Evolutionary conservation across 2,888 invertebrate species (phyloP).

Genomic region (Theretra japonica): DNA sequence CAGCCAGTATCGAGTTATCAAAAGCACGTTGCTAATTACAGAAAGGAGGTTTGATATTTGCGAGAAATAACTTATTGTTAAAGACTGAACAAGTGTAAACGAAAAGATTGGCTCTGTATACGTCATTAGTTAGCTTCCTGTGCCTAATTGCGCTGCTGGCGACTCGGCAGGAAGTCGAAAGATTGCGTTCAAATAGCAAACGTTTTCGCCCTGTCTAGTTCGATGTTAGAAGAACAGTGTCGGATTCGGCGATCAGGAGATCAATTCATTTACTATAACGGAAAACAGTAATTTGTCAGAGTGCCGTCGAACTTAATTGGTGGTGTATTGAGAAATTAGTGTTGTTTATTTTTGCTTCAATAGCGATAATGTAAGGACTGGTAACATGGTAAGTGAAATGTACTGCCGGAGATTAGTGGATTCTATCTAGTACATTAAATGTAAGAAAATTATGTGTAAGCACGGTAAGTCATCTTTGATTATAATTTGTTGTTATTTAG

Average conservation of each 20-base stretch:
- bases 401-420: too few relatives aligned
- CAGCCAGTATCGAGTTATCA: not conserved
- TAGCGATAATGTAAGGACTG: not conserved
- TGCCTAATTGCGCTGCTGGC: slow-evolving; percentile 77
- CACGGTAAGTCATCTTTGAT: too few relatives aligned
- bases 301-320: not conserved
- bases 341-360: not conserved
- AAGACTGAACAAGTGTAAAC: slow-evolving; percentile 25
- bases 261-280: slow-evolving; percentile 9
- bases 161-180: slow-evolving; percentile 77
- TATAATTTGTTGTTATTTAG: too few relatives aligned
- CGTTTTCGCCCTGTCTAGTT: slow-evolving; percentile 55
- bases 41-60: slow-evolving; percentile 30
- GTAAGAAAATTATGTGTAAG: too few relatives aligned
- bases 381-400: too few relatives aligned
- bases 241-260: slow-evolving; percentile 16
- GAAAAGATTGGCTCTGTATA: slow-evolving; percentile 64
- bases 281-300: slow-evolving; percentile 17
- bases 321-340: not conserved
- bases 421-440: too few relatives aligned
- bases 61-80: slow-evolving; percentile 34
- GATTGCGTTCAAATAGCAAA: slow-evolving; percentile 78
- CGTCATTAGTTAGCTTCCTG: slow-evolving; percentile 76
- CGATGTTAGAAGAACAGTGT: slow-evolving; percentile 23
- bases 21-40: slow-evolving; percentile 39